Conservation (phyloP, 2,888 invertebrate genomes). For the Mechanitis mazaeus region DNA sequence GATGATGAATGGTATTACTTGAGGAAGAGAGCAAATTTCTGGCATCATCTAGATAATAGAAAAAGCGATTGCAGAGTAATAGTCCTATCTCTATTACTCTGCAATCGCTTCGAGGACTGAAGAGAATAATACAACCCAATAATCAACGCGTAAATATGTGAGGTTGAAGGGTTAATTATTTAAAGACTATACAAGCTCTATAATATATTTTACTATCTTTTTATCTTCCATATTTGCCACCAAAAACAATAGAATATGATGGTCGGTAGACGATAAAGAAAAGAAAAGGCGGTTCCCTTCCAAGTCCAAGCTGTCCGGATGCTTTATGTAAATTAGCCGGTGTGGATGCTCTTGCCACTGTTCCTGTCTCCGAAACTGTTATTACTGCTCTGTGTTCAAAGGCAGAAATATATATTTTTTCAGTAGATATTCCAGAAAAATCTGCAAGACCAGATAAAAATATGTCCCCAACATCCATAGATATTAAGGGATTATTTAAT, state of each 20-base stretch:
- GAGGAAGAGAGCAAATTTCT: too few species aligned
- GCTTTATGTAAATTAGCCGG: not conserved
- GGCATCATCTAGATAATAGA: too few species aligned
- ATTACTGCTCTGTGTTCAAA: not conserved
- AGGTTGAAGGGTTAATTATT: too few species aligned
- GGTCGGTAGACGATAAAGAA: constrained; percentile 1
- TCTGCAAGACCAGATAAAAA: not conserved
- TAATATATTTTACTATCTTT: not conserved
- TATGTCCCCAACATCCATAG: not conserved
- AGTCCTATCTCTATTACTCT: too few species aligned
- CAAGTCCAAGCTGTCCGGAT: not conserved
- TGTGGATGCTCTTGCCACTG: not conserved
- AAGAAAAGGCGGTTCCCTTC: not conserved
- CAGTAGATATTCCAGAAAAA: not conserved
- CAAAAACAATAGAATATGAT: not conserved
- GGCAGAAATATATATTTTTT: not conserved
- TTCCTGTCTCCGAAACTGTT: not conserved
- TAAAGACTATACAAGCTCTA: not conserved
- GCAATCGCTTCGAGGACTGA: too few species aligned
- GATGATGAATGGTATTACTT: too few species aligned
- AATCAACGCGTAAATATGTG: too few species aligned
- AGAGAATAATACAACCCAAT: too few species aligned
- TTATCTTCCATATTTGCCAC: not conserved
- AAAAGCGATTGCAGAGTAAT: too few species aligned
- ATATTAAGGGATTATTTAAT: not conserved